Evolutionary conservation across 2,113 vertebrate species (phyloP).

Genomic region (Erythrolamprus reginae): DNA sequence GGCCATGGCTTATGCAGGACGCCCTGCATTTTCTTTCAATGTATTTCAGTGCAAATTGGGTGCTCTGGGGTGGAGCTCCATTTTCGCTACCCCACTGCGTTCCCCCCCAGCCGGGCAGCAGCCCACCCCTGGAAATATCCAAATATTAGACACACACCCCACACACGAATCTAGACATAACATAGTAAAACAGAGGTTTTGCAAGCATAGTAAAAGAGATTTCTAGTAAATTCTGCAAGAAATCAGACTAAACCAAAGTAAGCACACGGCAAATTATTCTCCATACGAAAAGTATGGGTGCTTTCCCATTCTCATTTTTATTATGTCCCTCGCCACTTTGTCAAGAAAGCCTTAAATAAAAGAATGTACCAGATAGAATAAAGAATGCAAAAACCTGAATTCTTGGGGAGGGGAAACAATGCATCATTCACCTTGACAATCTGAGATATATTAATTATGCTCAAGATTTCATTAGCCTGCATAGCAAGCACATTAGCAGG

Average conservation of each 20-base stretch:
- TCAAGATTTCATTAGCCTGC: conserved; percentile 67
- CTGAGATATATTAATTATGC: conserved; percentile 61
- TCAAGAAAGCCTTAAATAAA: conserved; percentile 31
- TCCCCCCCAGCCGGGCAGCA: too few relatives aligned
- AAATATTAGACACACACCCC: too few relatives aligned
- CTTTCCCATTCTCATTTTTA: not conserved
- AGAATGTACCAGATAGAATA: conserved; percentile 44
- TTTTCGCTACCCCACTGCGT: too few relatives aligned
- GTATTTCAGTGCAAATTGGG: too few relatives aligned
- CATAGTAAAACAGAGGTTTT: not conserved
- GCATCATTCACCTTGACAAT: conserved; percentile 60
- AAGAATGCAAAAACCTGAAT: conserved; percentile 32
- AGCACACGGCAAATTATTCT: not conserved
- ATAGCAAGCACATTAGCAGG: conserved; percentile 58
- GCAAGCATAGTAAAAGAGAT: not conserved
- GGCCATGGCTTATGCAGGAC: too few relatives aligned
- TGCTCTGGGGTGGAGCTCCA: too few relatives aligned
- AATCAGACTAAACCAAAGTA: not conserved
- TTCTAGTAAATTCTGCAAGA: not conserved
- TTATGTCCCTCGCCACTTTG: not conserved
- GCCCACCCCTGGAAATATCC: too few relatives aligned
- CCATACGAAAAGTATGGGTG: not conserved
- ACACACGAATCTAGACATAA: too few relatives aligned
- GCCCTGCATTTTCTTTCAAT: too few relatives aligned
- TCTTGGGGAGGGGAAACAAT: conserved; percentile 37